These are phyloP conservation scores for Pteronotus mesoamericanus DNA, from an alignment of 2,797 vertebrate genomes.

Conservation along the genomic window DNA sequence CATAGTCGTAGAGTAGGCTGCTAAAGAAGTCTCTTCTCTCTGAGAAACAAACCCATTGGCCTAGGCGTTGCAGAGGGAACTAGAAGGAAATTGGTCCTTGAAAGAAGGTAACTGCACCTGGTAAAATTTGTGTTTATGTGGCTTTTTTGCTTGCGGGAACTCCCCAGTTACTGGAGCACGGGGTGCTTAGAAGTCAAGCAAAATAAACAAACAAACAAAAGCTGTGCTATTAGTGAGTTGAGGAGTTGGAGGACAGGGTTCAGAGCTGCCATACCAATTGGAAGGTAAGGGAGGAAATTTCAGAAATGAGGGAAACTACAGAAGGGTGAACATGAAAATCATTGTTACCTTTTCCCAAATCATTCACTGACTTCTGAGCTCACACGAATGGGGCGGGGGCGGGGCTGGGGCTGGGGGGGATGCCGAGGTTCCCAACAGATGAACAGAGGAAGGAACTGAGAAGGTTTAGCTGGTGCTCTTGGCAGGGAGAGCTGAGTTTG, in stretches of 20 bases:
- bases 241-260: neutral
- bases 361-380: neutral
- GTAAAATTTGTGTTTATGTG: neutral
- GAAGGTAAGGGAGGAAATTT: neutral
- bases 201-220: neutral
- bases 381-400: too few relatives aligned
- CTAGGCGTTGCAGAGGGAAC: neutral
- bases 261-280: neutral
- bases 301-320: neutral
- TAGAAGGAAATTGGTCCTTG: neutral
- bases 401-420: too few relatives aligned
- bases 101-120: neutral
- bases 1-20: neutral
- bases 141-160: neutral
- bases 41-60: neutral
- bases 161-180: neutral
- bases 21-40: neutral
- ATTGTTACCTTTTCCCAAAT: neutral
- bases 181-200: neutral
- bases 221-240: neutral
- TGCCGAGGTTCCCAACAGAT: neutral
- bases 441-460: neutral
- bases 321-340: neutral
- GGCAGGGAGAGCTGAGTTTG: neutral
- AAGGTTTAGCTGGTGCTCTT: neutral